A percentile compares a stretch with the other conserved stretches of the same genome.
Evolutionary conservation across 2,888 invertebrate genomes (phyloP).

Genomic region (Ophonus ardosiacus): DNA sequence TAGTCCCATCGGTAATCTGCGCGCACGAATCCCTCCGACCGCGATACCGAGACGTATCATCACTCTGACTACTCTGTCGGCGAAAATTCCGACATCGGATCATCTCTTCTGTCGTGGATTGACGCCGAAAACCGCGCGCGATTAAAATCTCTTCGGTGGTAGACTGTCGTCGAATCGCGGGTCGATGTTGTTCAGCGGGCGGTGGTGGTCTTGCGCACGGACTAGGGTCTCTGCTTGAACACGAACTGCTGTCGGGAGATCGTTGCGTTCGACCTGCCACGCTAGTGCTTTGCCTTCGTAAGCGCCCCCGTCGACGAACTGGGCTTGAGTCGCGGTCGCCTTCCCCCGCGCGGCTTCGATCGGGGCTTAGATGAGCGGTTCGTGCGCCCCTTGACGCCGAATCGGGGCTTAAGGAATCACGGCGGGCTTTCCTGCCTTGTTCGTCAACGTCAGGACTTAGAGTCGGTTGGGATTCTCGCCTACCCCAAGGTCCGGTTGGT

Average conservation of each 20-base stretch:
- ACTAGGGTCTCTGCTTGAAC: constrained; percentile 91
- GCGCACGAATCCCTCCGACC: constrained; percentile 91
- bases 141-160: constrained; percentile 95
- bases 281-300: constrained; percentile 89
- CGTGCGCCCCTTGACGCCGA: constrained; percentile 86
- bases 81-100: constrained; percentile 93
- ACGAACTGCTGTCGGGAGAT: constrained; percentile 86
- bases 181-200: constrained; percentile 80
- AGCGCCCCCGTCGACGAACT: constrained; percentile 82
- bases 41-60: constrained; percentile 84
- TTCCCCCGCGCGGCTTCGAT: constrained; percentile 87
- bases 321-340: constrained; percentile 90
- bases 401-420: constrained; percentile 94
- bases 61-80: constrained; percentile 93
- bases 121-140: constrained; percentile 91
- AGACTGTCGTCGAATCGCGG: constrained; percentile 90
- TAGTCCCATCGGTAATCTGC: constrained; percentile 93
- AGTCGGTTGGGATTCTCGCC: constrained; percentile 89
- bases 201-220: constrained; percentile 83
- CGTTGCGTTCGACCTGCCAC: constrained; percentile 80
- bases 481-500: constrained; percentile 81
- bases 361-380: constrained; percentile 85
- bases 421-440: constrained; percentile 83
- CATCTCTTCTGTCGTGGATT: constrained; percentile 95
- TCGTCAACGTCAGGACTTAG: constrained; percentile 88